Evolutionary conservation across 2,113 vertebrate species (phyloP).

Genomic region (Aix galericulata): DNA sequence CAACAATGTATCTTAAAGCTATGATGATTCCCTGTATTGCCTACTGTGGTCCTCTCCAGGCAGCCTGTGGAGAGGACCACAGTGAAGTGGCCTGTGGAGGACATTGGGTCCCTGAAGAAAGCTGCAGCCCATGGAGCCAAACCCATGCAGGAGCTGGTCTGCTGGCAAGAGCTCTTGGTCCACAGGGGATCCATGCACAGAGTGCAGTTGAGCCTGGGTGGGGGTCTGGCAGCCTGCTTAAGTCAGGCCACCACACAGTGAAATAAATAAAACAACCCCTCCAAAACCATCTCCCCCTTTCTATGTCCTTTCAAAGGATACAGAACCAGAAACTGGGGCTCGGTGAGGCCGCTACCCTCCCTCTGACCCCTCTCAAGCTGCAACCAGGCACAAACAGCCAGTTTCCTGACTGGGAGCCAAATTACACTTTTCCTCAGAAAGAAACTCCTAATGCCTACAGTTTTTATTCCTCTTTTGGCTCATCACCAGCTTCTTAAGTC

Average conservation of each 20-base stretch:
- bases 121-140: background rate
- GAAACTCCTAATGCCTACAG: background rate
- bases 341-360: background rate
- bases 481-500: constrained; percentile 30
- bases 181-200: rapidly evolving
- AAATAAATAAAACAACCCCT: constrained; percentile 9
- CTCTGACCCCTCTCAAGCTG: constrained; percentile 8
- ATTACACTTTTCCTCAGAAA: constrained; percentile 29
- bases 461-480: constrained; percentile 39
- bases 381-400: background rate
- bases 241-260: background rate
- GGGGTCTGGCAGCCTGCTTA: background rate
- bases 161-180: background rate
- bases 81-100: background rate
- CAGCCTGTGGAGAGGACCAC: background rate
- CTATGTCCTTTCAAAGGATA: background rate
- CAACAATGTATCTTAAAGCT: background rate
- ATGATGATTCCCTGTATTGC: background rate
- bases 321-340: background rate
- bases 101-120: no score
- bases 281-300: background rate
- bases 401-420: constrained; percentile 41
- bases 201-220: background rate
- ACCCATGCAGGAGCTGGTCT: background rate
- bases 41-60: background rate